These are phyloP conservation scores for Ditula angustiorana DNA, from an alignment of 2,888 invertebrate genomes.

Conservation along the genomic window DNA sequence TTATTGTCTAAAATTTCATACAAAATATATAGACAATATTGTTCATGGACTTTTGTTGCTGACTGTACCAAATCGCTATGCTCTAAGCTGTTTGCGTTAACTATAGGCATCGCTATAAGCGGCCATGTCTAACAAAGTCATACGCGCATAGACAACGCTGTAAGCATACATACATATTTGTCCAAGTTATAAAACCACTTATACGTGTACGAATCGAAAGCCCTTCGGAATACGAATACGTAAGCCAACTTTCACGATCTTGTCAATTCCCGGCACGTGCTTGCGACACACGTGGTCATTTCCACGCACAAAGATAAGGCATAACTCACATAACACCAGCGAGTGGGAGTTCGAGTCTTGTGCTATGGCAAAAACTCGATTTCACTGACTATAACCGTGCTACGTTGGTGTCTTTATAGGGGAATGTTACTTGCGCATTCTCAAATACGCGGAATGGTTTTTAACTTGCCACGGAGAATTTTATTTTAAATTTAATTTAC, in stretches of 20 bases:
- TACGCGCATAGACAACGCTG: not conserved
- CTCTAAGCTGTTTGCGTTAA: no score
- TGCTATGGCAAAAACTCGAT: slow-evolving; percentile 24
- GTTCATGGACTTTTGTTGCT: no score
- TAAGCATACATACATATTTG: not conserved
- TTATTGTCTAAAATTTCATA: no score
- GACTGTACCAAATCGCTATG: no score
- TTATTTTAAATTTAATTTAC: not conserved
- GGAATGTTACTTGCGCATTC: slow-evolving; percentile 11
- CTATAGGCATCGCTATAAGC: not conserved
- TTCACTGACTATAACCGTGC: slow-evolving; percentile 10
- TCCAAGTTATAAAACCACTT: slow-evolving; percentile 14
- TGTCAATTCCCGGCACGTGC: slow-evolving; percentile 68
- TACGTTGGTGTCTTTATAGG: not conserved
- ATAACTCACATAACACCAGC: slow-evolving; percentile 19
- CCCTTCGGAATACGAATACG: slow-evolving; percentile 59
- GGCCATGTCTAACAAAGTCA: not conserved
- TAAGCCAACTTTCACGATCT: slow-evolving; percentile 72
- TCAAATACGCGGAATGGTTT: not conserved
- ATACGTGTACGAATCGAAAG: slow-evolving; percentile 55
- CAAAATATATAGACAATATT: no score
- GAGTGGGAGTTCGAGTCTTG: slow-evolving; percentile 24
- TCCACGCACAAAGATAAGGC: slow-evolving; percentile 33
- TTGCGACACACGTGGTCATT: slow-evolving; percentile 58
- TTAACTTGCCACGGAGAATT: not conserved